Percentiles rank a stretch among this genome's conserved stretches.
phyloP scores from a whole-genome alignment of 2,113 vertebrate genomes.

The Kryptolebias marmoratus region DNA sequence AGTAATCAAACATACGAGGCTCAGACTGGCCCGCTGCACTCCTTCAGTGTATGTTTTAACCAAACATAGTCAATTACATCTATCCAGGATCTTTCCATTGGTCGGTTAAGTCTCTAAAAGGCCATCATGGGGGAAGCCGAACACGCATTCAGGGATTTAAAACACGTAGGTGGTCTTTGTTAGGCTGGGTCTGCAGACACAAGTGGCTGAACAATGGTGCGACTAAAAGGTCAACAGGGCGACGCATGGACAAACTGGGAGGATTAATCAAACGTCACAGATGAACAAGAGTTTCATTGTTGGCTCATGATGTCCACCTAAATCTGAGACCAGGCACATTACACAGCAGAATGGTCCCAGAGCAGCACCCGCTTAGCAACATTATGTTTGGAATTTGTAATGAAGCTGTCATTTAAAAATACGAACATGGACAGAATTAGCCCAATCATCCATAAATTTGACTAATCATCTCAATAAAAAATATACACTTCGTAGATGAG shows the following conservation, averaged over 20 bases:
- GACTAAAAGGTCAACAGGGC: slow-evolving; percentile 40
- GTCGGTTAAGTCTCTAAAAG: slow-evolving; percentile 22
- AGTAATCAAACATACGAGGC: slow-evolving; percentile 5
- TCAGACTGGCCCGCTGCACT: background rate
- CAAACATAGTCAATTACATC: background rate
- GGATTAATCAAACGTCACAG: slow-evolving; percentile 41
- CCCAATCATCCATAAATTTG: background rate
- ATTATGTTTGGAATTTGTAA: background rate
- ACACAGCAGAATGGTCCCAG: background rate
- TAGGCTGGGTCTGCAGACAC: slow-evolving; percentile 30
- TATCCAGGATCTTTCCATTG: background rate
- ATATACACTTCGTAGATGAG: too few relatives aligned
- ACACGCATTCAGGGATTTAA: slow-evolving; percentile 26
- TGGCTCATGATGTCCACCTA: slow-evolving; percentile 14
- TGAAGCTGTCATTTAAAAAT: background rate
- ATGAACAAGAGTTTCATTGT: slow-evolving; percentile 34
- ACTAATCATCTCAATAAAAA: too few relatives aligned
- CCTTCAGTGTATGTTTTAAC: background rate
- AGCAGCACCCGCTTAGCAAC: background rate
- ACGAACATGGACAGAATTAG: background rate
- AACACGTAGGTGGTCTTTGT: slow-evolving; percentile 52
- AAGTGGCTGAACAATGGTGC: slow-evolving; percentile 44
- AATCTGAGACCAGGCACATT: slow-evolving; percentile 4
- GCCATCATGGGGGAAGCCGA: slow-evolving; percentile 8
- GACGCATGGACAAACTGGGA: slow-evolving; percentile 12